These are phyloP conservation scores for Zaprionus kolodkinae DNA, from an alignment of 1,140 invertebrate genomes.

Conservation along the genomic window DNA sequence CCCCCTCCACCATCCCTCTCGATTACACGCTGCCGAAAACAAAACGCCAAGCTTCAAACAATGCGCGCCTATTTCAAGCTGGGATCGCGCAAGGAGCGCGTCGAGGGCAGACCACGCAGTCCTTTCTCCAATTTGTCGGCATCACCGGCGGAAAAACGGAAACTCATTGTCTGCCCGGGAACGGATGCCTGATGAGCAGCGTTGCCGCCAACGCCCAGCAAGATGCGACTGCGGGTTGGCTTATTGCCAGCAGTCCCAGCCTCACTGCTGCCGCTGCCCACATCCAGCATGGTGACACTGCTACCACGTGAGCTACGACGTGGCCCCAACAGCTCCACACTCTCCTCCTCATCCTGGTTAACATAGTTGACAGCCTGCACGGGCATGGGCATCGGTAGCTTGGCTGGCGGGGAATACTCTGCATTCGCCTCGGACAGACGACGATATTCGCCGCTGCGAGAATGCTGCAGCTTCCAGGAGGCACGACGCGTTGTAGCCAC, in stretches of 20 bases:
- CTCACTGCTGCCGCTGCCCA: slow-evolving; percentile 15
- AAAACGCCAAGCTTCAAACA: slow-evolving; percentile 28
- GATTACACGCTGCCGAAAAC: slow-evolving; percentile 18
- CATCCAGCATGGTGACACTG: slow-evolving; percentile 24
- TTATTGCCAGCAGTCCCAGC: slow-evolving; percentile 9
- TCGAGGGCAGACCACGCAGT: slow-evolving; percentile 72
- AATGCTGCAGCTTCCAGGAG: slow-evolving; percentile 75
- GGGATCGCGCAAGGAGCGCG: slow-evolving; percentile 74
- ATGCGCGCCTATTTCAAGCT: slow-evolving; percentile 58
- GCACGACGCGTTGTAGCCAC: slow-evolving; percentile 60
- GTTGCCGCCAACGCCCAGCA: slow-evolving; percentile 42
- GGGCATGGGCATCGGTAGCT: slow-evolving; percentile 19
- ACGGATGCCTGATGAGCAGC: slow-evolving; percentile 11
- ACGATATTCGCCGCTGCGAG: slow-evolving; percentile 71
- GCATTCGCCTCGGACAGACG: slow-evolving; percentile 65
- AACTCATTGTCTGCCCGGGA: slow-evolving; percentile 68
- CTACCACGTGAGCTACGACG: slow-evolving; percentile 48
- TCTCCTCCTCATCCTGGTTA: slow-evolving; percentile 65
- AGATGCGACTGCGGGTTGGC: slow-evolving; percentile 37
- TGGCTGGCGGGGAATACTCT: slow-evolving; percentile 70
- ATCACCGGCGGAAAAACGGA: slow-evolving; percentile 83
- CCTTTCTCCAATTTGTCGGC: slow-evolving; percentile 84
- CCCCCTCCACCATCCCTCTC: background rate
- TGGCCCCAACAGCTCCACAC: slow-evolving; percentile 66
- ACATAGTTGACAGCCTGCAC: slow-evolving; percentile 39